Base-by-base conservation (phyloP, 2,888 invertebrate species). In the Scaptomyza caliginosa region DNA sequence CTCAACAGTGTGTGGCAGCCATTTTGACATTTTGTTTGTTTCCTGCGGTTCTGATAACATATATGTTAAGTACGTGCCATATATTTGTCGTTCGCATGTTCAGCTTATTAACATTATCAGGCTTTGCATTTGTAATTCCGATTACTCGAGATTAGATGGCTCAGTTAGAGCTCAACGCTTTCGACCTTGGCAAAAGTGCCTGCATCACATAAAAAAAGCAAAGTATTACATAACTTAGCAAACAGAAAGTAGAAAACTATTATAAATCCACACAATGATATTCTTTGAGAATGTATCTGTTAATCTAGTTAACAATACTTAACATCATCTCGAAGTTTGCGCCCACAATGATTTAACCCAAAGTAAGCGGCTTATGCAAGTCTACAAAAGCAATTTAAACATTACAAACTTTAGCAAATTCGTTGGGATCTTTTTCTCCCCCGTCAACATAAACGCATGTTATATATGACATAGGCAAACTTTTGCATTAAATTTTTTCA, bases 21-120 rank as follows among this genome's bases (percentile, higher is more conserved):
- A 52, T 69, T 80, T 81, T 84, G 81, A 76, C 67, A 81, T 77
- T 80, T 80, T 63, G 76, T 79, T 78, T 76, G 59, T 78, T 77
- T 77, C 70, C 76, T 60, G 71, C 34, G 62, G 45, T 42, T 64
- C 38, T 30, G 58, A 62, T 58, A 67, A 67, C 66, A 63, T 74
- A 72, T 67, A 67, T 48, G 46, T 50, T 67, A 73, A 83, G 84
- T 66, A 80, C 77, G 67, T 73, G 81, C 77, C 67, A 78, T 81
- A 71, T 68, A 76, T 81, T 77, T 76, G 54, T 38, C 46, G 55
- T 30, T 59, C 46, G 46, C 77, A 60, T 69, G 67, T 54, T 62
- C 65, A 63, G 71, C 63, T 75, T 85, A 79, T 85, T 73, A 79
- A 67, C 73, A 73, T 71, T 76, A 78, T 80, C 75, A 70, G 45